Evolutionary conservation across 1,140 invertebrate genomes (phyloP).

Genomic region (Parapsyche elsis): DNA sequence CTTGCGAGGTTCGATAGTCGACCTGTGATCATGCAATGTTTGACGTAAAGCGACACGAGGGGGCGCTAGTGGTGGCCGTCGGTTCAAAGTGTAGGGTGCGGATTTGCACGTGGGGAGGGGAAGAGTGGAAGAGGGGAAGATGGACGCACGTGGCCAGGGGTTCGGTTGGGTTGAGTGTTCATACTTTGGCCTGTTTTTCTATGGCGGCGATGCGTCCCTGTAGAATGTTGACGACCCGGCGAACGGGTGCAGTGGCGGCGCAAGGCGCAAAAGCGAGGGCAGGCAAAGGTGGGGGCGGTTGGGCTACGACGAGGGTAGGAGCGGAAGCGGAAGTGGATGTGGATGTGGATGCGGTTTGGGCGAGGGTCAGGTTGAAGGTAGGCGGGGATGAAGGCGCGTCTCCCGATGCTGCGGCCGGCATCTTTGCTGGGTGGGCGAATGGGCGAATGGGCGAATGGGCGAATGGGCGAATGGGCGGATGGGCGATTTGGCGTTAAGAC

Average conservation of each 20-base stretch:
- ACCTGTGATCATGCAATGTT: neutral
- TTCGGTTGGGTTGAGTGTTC: neutral
- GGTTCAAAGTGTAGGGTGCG: too few relatives aligned
- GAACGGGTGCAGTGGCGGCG: conserved; percentile 42
- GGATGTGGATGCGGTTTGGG: neutral
- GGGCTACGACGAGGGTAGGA: neutral
- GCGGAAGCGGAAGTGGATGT: neutral
- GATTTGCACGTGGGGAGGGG: neutral
- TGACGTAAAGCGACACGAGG: neutral
- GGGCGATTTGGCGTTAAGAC: too few relatives aligned
- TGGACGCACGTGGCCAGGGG: neutral
- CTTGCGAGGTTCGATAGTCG: too few relatives aligned
- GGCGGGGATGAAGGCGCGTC: neutral
- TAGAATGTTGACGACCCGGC: conserved; percentile 50
- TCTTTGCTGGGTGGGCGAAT: neutral
- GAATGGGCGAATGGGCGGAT: too few relatives aligned
- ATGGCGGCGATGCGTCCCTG: conserved; percentile 47
- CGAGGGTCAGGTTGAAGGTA: neutral
- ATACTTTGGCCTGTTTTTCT: conserved; percentile 52
- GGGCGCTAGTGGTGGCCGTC: too few relatives aligned
- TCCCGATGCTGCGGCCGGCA: conserved; percentile 18
- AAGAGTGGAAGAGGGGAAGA: neutral
- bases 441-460: too few relatives aligned
- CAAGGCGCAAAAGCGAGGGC: conserved; percentile 35
- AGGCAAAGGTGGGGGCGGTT: neutral